These are phyloP conservation scores for Melanotaenia nigrans DNA, from an alignment of 2,797 vertebrate species.

Conservation along the genomic window DNA sequence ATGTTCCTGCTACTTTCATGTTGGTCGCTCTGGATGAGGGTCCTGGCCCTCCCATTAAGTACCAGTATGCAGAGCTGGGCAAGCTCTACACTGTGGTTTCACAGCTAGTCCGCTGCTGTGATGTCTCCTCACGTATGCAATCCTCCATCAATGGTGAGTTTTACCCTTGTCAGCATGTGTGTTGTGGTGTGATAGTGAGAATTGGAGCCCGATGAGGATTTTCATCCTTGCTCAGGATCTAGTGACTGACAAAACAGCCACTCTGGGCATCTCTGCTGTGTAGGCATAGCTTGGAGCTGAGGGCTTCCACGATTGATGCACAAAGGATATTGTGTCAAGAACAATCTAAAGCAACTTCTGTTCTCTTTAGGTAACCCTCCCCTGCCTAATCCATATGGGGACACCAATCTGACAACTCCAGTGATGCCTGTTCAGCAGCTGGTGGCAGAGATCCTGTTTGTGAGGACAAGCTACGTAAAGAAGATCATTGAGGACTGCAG, in stretches of 20 bases:
- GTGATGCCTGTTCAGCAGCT: conserved; percentile 98
- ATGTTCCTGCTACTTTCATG: conserved; percentile 99
- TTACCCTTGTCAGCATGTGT: background rate
- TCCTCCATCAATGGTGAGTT: conserved; percentile 96
- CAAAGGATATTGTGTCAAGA: background rate
- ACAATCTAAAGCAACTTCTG: background rate
- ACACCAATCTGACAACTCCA: conserved; percentile 94
- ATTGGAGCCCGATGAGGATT: conserved; percentile 74
- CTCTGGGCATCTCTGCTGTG: conserved; percentile 65
- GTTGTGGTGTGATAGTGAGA: conserved; percentile 1
- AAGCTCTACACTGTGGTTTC: conserved; percentile 99
- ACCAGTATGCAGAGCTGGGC: conserved; percentile 98
- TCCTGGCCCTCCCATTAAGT: conserved; percentile 98
- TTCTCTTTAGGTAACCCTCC: conserved; percentile 91
- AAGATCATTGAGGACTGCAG: conserved; percentile 99
- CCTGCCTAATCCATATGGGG: conserved; percentile 95
- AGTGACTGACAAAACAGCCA: conserved; percentile 78
- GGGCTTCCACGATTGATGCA: conserved; percentile 50
- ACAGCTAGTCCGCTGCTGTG: conserved; percentile 97
- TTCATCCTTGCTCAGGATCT: conserved; percentile 82
- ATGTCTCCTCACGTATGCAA: conserved; percentile 97
- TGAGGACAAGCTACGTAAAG: conserved; percentile 99
- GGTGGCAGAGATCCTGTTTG: conserved; percentile 97
- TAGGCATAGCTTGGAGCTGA: conserved; percentile 75
- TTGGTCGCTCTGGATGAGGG: conserved; percentile 98